Conservation (phyloP, 2,888 invertebrate species). For the Loripinus fragilis region DNA sequence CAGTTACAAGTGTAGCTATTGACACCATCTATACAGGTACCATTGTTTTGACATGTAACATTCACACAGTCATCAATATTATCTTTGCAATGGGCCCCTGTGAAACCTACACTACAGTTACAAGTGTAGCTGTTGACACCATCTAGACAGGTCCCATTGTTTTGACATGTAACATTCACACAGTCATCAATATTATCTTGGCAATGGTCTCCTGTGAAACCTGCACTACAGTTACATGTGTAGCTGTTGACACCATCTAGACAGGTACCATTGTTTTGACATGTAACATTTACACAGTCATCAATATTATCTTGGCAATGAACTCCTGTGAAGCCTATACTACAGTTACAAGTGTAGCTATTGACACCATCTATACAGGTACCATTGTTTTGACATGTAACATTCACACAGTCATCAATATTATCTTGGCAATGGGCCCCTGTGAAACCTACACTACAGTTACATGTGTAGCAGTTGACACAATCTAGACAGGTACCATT, state of each 20-base stretch:
- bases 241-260: neutral
- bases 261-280: neutral
- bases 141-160: no score
- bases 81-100: no score
- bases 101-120: no score
- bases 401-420: slow-evolving; percentile 48
- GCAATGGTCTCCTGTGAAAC: neutral
- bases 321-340: neutral
- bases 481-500: neutral
- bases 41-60: no score
- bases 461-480: neutral
- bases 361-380: neutral
- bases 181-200: neutral
- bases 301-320: neutral
- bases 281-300: neutral
- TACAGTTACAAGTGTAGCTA: neutral
- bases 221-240: neutral
- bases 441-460: neutral
- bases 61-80: no score
- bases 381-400: slow-evolving; percentile 44
- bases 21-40: no score
- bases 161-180: no score
- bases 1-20: no score
- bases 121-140: no score
- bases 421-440: neutral